Conservation (phyloP, 1,140 invertebrate species). For the Bombus sibiricus region DNA sequence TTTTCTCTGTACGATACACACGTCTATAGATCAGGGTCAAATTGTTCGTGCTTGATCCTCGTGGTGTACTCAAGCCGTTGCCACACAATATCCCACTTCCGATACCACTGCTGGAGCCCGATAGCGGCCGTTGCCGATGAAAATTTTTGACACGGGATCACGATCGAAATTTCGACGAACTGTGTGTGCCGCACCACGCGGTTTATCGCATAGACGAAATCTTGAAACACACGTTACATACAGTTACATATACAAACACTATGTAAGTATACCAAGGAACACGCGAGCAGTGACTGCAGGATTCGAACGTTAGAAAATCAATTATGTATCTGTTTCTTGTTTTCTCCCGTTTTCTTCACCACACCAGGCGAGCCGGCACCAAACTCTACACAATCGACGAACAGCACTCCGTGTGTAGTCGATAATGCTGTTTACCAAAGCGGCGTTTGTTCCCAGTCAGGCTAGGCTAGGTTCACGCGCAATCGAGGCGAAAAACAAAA, state of each 20-base stretch:
- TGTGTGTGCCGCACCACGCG: slow-evolving; percentile 29
- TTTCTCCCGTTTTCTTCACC: background rate
- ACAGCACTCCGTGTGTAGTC: slow-evolving; percentile 27
- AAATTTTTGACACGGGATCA: background rate
- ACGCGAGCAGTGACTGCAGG: background rate
- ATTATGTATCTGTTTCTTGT: background rate
- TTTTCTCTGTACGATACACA: slow-evolving; percentile 10
- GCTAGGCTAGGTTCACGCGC: slow-evolving; percentile 31
- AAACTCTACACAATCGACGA: slow-evolving; percentile 12
- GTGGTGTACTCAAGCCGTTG: background rate
- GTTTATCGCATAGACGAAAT: background rate
- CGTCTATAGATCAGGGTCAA: background rate
- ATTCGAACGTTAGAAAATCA: background rate
- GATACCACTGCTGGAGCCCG: slow-evolving; percentile 4
- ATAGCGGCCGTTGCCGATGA: background rate
- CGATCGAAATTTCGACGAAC: slow-evolving; percentile 5
- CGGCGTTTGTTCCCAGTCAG: slow-evolving; percentile 41
- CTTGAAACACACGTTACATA: slow-evolving; percentile 11
- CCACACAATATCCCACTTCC: slow-evolving; percentile 32
- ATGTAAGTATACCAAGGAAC: background rate
- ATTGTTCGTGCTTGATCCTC: slow-evolving; percentile 33
- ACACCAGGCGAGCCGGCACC: slow-evolving; percentile 7
- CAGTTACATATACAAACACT: background rate
- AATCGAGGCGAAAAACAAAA: slow-evolving; percentile 41
- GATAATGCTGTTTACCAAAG: slow-evolving; percentile 55